phyloP scores from a whole-genome alignment of 2,113 vertebrate species.

The Crotophaga sulcirostris region DNA sequence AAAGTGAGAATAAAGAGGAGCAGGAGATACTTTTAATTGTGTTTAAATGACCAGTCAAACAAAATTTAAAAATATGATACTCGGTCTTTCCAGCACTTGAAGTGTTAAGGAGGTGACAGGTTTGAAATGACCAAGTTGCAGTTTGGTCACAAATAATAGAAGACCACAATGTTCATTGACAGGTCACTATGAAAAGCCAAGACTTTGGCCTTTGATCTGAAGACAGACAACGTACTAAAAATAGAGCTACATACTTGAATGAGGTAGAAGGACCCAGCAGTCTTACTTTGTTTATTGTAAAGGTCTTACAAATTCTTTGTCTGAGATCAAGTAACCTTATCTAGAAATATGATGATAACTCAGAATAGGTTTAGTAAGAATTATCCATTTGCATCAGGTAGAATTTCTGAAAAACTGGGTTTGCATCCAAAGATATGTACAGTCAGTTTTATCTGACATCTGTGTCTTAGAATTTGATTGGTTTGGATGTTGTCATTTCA shows the following conservation, averaged over 20 bases:
- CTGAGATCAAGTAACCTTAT: not conserved
- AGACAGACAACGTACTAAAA: not conserved
- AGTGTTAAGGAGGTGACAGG: not conserved
- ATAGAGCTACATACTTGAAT: not conserved
- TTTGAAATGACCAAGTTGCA: not conserved
- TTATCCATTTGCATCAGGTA: slow-evolving; percentile 32
- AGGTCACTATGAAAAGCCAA: slow-evolving; percentile 42
- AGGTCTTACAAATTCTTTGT: slow-evolving; percentile 12
- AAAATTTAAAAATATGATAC: not conserved
- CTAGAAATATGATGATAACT: slow-evolving; percentile 29
- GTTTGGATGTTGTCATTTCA: slow-evolving; percentile 50
- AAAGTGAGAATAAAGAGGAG: not conserved
- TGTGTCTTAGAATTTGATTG: slow-evolving; percentile 67
- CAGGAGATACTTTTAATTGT: not conserved
- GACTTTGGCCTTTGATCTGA: slow-evolving; percentile 9
- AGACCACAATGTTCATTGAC: slow-evolving; percentile 32
- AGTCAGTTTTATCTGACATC: slow-evolving; percentile 70
- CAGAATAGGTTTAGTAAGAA: slow-evolving; percentile 34
- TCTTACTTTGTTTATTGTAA: not conserved
- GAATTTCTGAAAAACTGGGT: slow-evolving; percentile 59
- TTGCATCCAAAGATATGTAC: slow-evolving; percentile 48
- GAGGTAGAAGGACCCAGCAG: not conserved
- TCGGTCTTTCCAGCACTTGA: not conserved
- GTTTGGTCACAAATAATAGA: not conserved
- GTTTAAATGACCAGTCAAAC: not conserved